These are phyloP conservation scores for Trachelus troglodyta DNA, from an alignment of 2,888 invertebrate genomes.

Conservation along the genomic window DNA sequence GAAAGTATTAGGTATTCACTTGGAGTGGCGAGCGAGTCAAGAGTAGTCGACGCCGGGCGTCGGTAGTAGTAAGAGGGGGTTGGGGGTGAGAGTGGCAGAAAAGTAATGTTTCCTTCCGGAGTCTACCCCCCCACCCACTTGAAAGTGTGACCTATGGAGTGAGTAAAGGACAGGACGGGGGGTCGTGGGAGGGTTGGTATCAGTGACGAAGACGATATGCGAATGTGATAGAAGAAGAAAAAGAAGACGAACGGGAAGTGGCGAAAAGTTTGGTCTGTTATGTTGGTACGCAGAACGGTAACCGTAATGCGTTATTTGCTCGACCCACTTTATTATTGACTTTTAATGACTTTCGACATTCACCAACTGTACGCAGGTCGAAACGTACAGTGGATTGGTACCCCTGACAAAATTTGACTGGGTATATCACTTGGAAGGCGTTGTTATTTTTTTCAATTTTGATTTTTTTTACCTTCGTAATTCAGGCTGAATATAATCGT, in stretches of 20 bases:
- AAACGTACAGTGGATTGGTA: neutral
- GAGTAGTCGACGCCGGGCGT: neutral
- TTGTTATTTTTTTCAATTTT: neutral
- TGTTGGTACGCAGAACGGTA: neutral
- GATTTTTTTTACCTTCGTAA: neutral
- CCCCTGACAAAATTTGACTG: neutral
- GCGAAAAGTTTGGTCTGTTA: neutral
- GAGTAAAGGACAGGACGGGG: too few relatives aligned
- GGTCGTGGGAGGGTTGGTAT: neutral
- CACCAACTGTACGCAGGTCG: neutral
- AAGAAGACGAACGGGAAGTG: neutral
- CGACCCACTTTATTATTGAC: slow-evolving; percentile 20
- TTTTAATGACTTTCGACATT: neutral
- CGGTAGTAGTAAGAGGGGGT: neutral
- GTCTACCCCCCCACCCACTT: neutral
- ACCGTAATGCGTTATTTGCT: slow-evolving; percentile 1
- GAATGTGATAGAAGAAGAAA: neutral
- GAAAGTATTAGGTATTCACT: neutral
- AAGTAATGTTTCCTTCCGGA: neutral
- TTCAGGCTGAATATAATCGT: neutral
- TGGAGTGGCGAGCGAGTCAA: neutral
- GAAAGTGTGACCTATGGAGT: neutral
- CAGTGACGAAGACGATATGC: neutral
- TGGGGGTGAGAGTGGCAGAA: neutral
- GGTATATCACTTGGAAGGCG: neutral